Conservation (phyloP, 2,113 vertebrate species). For the Cinclus mexicanus region DNA sequence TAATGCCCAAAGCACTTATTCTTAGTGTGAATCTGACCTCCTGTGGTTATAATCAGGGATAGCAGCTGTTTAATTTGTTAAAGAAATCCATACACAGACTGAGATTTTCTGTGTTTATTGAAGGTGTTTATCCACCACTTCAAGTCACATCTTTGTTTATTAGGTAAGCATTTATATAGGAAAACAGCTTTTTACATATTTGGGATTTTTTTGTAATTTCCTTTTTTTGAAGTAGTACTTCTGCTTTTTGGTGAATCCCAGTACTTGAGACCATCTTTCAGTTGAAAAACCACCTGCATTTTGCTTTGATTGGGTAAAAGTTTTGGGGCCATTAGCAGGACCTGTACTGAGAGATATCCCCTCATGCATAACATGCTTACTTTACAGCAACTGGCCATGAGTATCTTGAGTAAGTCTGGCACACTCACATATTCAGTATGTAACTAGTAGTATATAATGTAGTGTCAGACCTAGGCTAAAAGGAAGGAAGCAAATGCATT, state of each 20-base stretch:
- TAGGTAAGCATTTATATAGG: background rate
- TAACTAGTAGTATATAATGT: background rate
- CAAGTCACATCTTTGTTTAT: background rate
- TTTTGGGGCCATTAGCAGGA: background rate
- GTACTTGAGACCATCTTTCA: background rate
- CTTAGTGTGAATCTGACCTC: constrained; percentile 56
- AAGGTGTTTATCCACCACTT: background rate
- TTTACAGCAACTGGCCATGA: background rate
- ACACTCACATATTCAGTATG: background rate
- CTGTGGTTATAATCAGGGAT: constrained; percentile 30
- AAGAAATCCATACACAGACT: background rate
- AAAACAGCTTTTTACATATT: background rate
- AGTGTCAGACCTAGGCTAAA: background rate
- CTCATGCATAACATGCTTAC: background rate
- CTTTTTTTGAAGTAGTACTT: background rate
- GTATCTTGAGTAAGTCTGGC: background rate
- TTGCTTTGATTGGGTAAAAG: background rate
- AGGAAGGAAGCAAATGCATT: background rate
- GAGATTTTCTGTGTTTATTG: background rate
- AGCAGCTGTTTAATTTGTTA: background rate
- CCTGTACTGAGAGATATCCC: background rate
- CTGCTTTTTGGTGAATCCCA: background rate
- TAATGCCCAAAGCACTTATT: background rate
- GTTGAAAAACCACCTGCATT: background rate
- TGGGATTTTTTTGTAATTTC: accelerated